These are phyloP conservation scores for Gadus chalcogrammus DNA, from an alignment of 2,113 vertebrate species.

Conservation along the genomic window DNA sequence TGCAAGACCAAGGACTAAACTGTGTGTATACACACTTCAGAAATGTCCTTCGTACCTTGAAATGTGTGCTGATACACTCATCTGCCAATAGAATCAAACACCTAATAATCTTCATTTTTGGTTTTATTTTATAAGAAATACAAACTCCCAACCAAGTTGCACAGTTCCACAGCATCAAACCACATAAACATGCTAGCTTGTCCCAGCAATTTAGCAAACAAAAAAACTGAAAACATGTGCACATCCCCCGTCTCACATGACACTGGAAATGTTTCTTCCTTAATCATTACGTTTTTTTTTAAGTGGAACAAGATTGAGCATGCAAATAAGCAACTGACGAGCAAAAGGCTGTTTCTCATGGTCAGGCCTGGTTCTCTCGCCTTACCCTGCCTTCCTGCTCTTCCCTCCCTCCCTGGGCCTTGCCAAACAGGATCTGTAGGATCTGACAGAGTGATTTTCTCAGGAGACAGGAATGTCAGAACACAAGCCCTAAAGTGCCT, in stretches of 20 bases:
- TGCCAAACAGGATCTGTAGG: conserved; percentile 76
- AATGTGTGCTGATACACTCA: neutral
- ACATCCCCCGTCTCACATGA: neutral
- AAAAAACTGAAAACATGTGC: neutral
- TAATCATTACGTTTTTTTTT: conserved; percentile 18
- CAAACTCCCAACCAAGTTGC: neutral
- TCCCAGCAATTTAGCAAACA: neutral
- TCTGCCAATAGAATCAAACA: neutral
- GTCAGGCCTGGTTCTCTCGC: conserved; percentile 50
- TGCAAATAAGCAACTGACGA: conserved; percentile 70
- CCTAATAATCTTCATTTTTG: neutral
- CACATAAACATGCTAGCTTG: neutral
- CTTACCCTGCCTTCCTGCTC: conserved; percentile 52
- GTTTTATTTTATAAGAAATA: neutral
- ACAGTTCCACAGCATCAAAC: neutral
- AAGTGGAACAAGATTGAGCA: conserved; percentile 62
- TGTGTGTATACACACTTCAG: too few relatives aligned
- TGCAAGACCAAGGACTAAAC: too few relatives aligned
- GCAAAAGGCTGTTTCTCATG: conserved; percentile 57
- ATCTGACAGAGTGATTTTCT: conserved; percentile 70
- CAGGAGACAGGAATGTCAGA: conserved; percentile 73
- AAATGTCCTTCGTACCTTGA: too few relatives aligned
- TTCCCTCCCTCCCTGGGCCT: conserved; percentile 62
- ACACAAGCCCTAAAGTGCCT: conserved; percentile 53
- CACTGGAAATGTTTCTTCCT: conserved; percentile 19